Base-by-base conservation (phyloP, 1,140 invertebrate genomes). In the Sminthurides bifidus region DNA sequence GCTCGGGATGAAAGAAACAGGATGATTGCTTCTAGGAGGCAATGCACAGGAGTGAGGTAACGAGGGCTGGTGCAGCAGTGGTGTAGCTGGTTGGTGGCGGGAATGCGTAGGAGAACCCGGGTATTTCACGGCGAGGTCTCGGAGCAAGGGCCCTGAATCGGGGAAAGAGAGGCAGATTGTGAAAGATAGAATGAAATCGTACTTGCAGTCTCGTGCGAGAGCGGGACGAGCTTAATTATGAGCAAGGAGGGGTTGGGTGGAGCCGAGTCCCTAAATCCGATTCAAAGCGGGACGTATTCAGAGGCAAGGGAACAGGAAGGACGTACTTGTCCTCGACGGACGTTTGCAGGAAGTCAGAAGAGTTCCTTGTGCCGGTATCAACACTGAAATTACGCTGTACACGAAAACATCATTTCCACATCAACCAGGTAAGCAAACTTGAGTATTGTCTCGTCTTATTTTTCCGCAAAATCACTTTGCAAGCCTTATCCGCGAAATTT, bases 341-440 rank as follows among this genome's bases (percentile, higher is more conserved):
- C 61, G 58, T 63, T 63, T 60, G 44, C 57, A 59, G 62, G 62
- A 64, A 64, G 58, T 58, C 50, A 56, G 55, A 64, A 64, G 62
- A 64, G 62, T 64, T 64, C 62, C 62, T 60, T 64, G 54, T 64
- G 51, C 59, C 58, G 62, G 59, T 57, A 54, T 60, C 62, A 64
- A 64, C 61, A 64, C 59, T 59, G 35, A 60, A 60, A 63, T 64
- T 64, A 60, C 62, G 52, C 56, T 44, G 52, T 56, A 60, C 62
- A 59, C 62, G 54, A 60, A 58, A 60, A 60, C 62, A 59, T 58
- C 57, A 63, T 62, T 62, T 62, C 60, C 60, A 54, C 37, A 52
- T n/a, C 38, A 41, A 45, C 44, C 52, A 59, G 49, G 48, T 46
- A 51, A 44, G 46, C 49, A n/a, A n/a, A n/a, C n/a, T n/a, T n/a